Conservation (phyloP, 2,888 invertebrate species). For the Lasius fuliginosus region DNA sequence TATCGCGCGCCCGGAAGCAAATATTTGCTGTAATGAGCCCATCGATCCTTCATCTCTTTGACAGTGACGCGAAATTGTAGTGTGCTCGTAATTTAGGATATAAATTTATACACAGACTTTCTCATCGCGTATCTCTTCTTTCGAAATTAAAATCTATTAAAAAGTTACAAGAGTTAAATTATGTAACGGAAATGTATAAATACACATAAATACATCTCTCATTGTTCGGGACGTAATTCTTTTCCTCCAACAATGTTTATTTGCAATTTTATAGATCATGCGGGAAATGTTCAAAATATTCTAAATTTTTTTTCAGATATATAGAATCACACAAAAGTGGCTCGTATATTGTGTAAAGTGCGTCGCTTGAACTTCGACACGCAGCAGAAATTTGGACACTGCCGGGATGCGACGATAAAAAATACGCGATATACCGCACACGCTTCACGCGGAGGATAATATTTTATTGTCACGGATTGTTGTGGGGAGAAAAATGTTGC, state of each 20-base stretch:
- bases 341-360: background rate
- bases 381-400: background rate
- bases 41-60: conserved; percentile 44
- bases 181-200: background rate
- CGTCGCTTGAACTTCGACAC: conserved; percentile 23
- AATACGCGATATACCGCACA: background rate
- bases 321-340: background rate
- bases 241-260: background rate
- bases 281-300: conserved; percentile 4
- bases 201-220: background rate
- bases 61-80: conserved; percentile 43
- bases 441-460: conserved; percentile 29
- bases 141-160: background rate
- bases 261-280: background rate
- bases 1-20: conserved; percentile 33
- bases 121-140: conserved; percentile 6
- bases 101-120: conserved; percentile 29
- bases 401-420: conserved; percentile 24
- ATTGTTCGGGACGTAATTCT: background rate
- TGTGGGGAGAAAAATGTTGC: conserved; percentile 40
- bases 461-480: conserved; percentile 52
- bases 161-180: background rate
- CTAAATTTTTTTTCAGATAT: background rate
- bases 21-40: conserved; percentile 50
- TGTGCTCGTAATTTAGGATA: conserved; percentile 30